Evolutionary conservation across 2,888 invertebrate genomes (phyloP).

Genomic region (Embidobia sp.): DNA sequence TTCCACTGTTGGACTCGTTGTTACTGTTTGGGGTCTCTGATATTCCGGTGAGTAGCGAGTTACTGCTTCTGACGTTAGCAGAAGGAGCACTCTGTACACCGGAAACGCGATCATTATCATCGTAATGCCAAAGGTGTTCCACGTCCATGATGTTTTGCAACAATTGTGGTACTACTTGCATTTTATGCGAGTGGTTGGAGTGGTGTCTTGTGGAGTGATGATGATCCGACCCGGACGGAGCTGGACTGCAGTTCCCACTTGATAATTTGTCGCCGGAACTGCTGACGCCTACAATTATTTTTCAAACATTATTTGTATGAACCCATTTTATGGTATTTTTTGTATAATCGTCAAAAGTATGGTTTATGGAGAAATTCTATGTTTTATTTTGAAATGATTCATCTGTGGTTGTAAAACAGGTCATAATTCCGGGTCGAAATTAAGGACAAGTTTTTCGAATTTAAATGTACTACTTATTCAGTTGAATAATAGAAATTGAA

Average conservation of each 20-base stretch:
- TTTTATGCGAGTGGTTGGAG: constrained; percentile 79
- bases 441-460: no score
- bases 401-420: no score
- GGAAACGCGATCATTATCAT: constrained; percentile 88
- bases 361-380: no score
- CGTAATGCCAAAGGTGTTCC: constrained; percentile 97
- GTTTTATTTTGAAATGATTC: no score
- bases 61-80: constrained; percentile 44
- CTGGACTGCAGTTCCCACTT: constrained; percentile 77
- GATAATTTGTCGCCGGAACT: constrained; percentile 81
- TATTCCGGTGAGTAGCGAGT: constrained; percentile 14
- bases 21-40: constrained; percentile 11
- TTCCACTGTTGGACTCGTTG: constrained; percentile 47
- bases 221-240: constrained; percentile 77
- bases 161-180: constrained; percentile 79
- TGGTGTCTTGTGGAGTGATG: constrained; percentile 78
- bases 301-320: no score
- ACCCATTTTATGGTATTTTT: no score
- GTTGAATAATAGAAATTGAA: no score
- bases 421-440: no score
- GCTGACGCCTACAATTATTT: constrained; percentile 82
- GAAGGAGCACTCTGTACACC: constrained; percentile 81
- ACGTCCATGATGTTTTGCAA: constrained; percentile 96
- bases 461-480: no score
- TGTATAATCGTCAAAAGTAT: no score